A percentile compares a stretch with the other conserved stretches of the same genome.
These are phyloP conservation scores for Acholoe squamosa DNA, from an alignment of 2,888 invertebrate genomes.

Conservation along the genomic window DNA sequence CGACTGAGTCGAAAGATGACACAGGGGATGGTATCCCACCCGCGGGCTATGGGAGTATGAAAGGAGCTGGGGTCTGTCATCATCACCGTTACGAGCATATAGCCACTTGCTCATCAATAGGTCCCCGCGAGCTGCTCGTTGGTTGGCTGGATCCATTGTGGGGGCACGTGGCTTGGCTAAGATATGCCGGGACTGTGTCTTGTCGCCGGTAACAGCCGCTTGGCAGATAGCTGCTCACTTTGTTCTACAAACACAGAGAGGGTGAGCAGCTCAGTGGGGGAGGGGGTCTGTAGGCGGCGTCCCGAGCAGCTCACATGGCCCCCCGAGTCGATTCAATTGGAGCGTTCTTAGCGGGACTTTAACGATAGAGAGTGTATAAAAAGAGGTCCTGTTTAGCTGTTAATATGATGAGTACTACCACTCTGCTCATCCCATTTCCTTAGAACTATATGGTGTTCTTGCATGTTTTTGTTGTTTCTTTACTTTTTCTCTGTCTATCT, in stretches of 20 bases:
- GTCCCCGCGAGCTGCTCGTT: background rate
- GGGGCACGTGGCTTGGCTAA: background rate
- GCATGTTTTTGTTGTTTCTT: no score
- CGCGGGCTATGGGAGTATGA: constrained; percentile 5
- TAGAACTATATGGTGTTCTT: no score
- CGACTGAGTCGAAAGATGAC: background rate
- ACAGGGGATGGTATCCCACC: background rate
- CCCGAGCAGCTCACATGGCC: background rate
- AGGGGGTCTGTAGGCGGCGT: background rate
- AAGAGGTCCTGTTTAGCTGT: no score
- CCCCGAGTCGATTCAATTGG: background rate
- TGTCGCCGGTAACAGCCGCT: background rate
- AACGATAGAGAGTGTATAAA: no score
- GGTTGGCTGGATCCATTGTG: background rate
- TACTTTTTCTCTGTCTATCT: no score
- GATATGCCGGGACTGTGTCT: background rate
- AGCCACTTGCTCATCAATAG: constrained; percentile 9
- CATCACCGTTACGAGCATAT: constrained; percentile 17
- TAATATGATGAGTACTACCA: no score
- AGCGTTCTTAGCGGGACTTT: background rate
- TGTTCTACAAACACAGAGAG: background rate
- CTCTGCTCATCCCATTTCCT: no score
- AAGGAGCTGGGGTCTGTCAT: constrained; percentile 2
- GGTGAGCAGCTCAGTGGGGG: background rate
- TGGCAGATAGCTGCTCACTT: constrained; percentile 19